Evolutionary conservation across 2,113 vertebrate genomes (phyloP), one percentile per base, ranked within the genome.

Genomic region (Oncorhynchus keta): DNA sequence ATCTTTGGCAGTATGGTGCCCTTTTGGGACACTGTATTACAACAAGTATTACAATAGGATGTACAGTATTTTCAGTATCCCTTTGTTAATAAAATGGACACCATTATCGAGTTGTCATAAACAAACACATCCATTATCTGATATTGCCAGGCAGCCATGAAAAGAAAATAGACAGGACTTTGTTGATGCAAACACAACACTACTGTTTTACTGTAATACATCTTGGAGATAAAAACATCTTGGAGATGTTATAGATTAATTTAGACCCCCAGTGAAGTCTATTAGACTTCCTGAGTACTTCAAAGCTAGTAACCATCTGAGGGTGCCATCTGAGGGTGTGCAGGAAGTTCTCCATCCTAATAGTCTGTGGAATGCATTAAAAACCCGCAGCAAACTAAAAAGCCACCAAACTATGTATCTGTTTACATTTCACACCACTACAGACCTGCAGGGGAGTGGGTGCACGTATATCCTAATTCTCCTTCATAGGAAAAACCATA

Each of bases 361-460:
- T 78, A 88, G 69, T 71, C 68, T 24, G 0, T 79, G 75, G 87
- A 82, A 89, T 86, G 81, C 48, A 81, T 73, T 82, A 83, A 81
- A 81, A 83, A 68, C 81, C 83, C 39, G 83, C 83, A 87, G 68
- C 67, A 59, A 24, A 24, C 24, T 24, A 24, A 24, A 24, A 81
- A 80, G 70, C 59, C 39, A 71, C 24, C 45, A 67, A 59, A 61
- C 74, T 57, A 11, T 80, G 74, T 9, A 9, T 72, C 76, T 84
- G 79, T 84, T 70, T 68, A 70, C 45, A 18, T 28, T 48, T n/a
- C 68, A 30, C 26, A 22, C 26, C 12, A 48, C 62, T 28, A 55
- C 62, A 66, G 16, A 64, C 70, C 39, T 76, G 74, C 69, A 68
- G 74, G 62, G 64, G 49, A 51, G 70, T 49, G 30, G 67, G 16